Base-by-base conservation (phyloP, 2,888 invertebrate species). In the Heliconius cydno region DNA sequence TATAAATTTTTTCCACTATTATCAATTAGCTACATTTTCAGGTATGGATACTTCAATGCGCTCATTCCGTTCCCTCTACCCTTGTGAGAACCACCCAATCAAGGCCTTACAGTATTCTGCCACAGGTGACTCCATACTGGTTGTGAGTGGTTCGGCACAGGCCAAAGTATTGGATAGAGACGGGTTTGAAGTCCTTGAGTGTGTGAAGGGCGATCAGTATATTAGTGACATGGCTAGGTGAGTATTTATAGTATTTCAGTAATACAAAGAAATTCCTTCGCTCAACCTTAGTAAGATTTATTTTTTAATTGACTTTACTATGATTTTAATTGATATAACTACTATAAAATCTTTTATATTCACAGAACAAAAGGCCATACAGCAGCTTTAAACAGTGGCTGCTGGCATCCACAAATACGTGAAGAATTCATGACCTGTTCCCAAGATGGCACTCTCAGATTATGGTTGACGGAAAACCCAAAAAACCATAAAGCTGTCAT, bases 381-480 rank as follows among this genome's bases (percentile, higher is more conserved):
- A 0, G 98, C 99, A 0, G 97, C 98, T 52, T 92, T 99, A 7
- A 98, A 98, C 86, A 96, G 97, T 77, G 98, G 99, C 1, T 97
- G 97, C 88, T 99, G 99, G 98, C 98, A 99, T 94, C 99, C 99
- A 0, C 97, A 97, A 84, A 96, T 96, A 3, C 88, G 94, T 80
- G 98, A 98, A 84, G 99, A 99, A 90, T 99, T 99, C 91, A 94
- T 99, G 85, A 99, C 99, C 0, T 98, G 98, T 85, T 97, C 99
- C 0, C 97, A 98, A 87, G 99, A 99, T 89, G 98, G 99, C 1
- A 99, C 99, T 0, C 96, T 99, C 0, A 95, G 99, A 5, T 92
- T 99, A 22, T 99, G 99, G 99, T 96, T 97, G 85, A 96, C 98
- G 0, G 96, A 97, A 74, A 97, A 97, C 81, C 96, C 97, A 0